Evolutionary conservation across 2,113 vertebrate genomes (phyloP).

Genomic region (Syngnathoides biaculeatus): DNA sequence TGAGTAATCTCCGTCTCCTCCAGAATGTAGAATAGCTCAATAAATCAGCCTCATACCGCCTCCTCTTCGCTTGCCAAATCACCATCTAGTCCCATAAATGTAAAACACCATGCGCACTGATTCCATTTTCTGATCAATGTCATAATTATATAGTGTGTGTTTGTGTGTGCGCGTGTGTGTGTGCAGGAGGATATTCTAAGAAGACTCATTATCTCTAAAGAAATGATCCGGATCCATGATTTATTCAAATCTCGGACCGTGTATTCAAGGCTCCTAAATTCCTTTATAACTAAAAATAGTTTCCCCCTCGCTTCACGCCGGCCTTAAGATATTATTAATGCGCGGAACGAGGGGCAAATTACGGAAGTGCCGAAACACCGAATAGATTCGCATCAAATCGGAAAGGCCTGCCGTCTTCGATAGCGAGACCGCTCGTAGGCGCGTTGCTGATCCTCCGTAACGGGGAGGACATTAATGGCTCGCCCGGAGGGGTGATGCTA

Average conservation of each 20-base stretch:
- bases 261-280: constrained; percentile 58
- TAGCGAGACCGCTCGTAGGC: constrained; percentile 39
- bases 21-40: constrained; percentile 22
- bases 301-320: constrained; percentile 40
- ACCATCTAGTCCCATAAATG: constrained; percentile 14
- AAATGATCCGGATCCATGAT: constrained; percentile 62
- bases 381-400: constrained; percentile 55
- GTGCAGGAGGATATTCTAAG: constrained; percentile 54
- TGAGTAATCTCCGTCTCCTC: constrained; percentile 35
- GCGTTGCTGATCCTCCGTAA: constrained; percentile 17
- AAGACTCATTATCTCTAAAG: constrained; percentile 68
- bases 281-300: constrained; percentile 65
- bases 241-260: constrained; percentile 71
- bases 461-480: constrained; percentile 35
- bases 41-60: neutral
- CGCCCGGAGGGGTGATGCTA: constrained; percentile 19
- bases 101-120: constrained; percentile 36
- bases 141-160: neutral
- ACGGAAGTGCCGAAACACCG: constrained; percentile 32
- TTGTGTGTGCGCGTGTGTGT: neutral
- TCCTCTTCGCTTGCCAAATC: constrained; percentile 7
- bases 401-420: constrained; percentile 43
- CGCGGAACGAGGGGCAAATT: constrained; percentile 28
- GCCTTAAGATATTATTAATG: constrained; percentile 65
- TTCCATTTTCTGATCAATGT: constrained; percentile 61